Evolutionary conservation across 2,888 invertebrate species (phyloP), one percentile per base, ranked within the genome.

Genomic region (Callosobruchus maculatus): DNA sequence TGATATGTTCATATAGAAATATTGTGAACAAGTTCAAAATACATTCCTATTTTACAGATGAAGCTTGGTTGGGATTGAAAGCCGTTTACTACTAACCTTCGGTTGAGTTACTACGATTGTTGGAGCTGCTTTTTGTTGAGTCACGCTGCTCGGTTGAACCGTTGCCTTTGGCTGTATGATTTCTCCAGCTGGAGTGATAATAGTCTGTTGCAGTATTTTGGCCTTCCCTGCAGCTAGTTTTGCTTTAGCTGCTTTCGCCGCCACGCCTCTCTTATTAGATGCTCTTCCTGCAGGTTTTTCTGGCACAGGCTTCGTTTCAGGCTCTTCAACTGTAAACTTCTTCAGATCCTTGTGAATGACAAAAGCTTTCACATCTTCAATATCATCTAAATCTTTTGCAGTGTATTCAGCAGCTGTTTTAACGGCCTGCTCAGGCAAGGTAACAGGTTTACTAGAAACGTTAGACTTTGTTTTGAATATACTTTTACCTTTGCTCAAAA

Each of bases 141-240:
- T 67, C 21, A 68, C 13, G 68, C 31, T 74, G 68, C 70, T 71
- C 72, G 0, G 71, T 49, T 49, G 49, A 13, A 49, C 71, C 0
- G 77, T 75, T 49, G 13, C 49, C 1, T 49, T 49, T 3, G 84
- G 81, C 77, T 86, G 85, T 21, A 86, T 80, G 21, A 86, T 82
- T 75, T 86, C 85, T 20, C 86, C 86, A 2, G 84, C 82, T 2
- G 88, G 85, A 49, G 86, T 86, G 30, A 88, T 87, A 26, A 88
- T 88, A 0, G 88, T 86, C 77, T 87, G 87, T 74, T 87, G 86
- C 20, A 87, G 77, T 73, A 87, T 87, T 74, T 85, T 86, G 3
- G 86, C 85, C 76, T 87, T 86, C 0, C 85, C 85, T 67, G 80
- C 73, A 5, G 77, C 67, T 66, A 74, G 20, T 49, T 70, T 74